phyloP scores from a whole-genome alignment of 1,140 invertebrate species.

The Amyelois transitella region DNA sequence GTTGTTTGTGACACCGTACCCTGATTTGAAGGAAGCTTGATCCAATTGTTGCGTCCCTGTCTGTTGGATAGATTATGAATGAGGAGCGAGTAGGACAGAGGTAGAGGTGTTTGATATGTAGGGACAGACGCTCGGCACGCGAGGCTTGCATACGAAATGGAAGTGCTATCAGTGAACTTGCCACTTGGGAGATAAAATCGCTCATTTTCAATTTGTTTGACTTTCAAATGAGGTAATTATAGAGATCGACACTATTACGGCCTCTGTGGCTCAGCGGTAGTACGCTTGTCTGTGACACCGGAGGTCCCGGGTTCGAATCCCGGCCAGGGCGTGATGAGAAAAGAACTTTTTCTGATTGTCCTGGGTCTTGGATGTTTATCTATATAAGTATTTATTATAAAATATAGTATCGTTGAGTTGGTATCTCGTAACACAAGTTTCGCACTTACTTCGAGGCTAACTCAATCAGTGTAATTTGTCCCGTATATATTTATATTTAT shows the following conservation, averaged over 20 bases:
- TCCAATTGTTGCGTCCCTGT: constrained; percentile 44
- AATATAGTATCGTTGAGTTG: no score
- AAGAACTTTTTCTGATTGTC: no score
- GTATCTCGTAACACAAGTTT: no score
- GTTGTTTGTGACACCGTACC: constrained; percentile 72
- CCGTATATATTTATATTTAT: no score
- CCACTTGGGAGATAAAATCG: constrained; percentile 50
- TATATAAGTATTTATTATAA: no score
- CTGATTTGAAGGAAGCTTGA: constrained; percentile 51
- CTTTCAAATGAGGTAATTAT: neutral
- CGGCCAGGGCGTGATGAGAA: no score
- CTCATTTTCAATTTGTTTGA: constrained; percentile 15
- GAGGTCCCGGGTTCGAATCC: no score
- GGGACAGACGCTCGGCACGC: constrained; percentile 35
- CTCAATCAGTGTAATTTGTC: no score
- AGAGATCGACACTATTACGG: neutral
- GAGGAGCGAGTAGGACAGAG: constrained; percentile 32
- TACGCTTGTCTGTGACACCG: no score
- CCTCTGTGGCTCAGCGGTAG: no score
- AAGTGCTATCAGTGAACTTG: constrained; percentile 64
- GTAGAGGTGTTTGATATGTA: constrained; percentile 56
- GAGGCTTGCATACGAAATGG: constrained; percentile 53
- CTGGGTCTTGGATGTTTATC: no score
- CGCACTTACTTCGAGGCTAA: no score
- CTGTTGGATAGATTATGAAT: constrained; percentile 8